These are phyloP conservation scores for Agrypnus murinus DNA, from an alignment of 2,888 invertebrate species.

Conservation along the genomic window DNA sequence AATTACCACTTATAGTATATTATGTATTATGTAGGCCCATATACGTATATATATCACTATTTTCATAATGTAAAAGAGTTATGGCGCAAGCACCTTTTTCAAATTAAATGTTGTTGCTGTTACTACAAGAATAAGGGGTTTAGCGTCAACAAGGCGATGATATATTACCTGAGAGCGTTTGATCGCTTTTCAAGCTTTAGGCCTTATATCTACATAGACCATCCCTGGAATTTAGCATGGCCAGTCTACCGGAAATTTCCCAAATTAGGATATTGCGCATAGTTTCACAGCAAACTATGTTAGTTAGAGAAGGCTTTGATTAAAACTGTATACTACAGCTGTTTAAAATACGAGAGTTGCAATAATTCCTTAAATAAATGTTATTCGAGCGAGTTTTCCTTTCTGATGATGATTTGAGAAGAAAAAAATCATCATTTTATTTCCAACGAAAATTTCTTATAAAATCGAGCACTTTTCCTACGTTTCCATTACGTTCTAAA, in stretches of 20 bases:
- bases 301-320: background rate
- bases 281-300: conserved; percentile 5
- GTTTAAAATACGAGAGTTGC: too few species aligned
- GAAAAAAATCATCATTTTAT: background rate
- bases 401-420: background rate
- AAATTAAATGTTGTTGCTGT: background rate
- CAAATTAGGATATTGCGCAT: conserved; percentile 12
- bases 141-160: conserved; percentile 20
- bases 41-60: too few species aligned
- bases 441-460: background rate
- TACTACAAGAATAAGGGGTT: conserved; percentile 12
- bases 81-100: too few species aligned
- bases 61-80: too few species aligned
- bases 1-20: too few species aligned
- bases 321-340: too few species aligned
- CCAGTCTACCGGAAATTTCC: conserved; percentile 29
- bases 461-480: conserved; percentile 1
- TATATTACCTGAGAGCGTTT: conserved; percentile 30
- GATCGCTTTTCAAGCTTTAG: conserved; percentile 3
- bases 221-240: conserved; percentile 21
- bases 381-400: too few species aligned
- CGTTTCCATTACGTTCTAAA: conserved; percentile 6
- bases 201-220: conserved; percentile 18
- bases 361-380: too few species aligned
- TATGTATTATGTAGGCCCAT: too few species aligned